Conservation (phyloP, 2,797 vertebrate genomes). For the Sebastes aleutianus region DNA sequence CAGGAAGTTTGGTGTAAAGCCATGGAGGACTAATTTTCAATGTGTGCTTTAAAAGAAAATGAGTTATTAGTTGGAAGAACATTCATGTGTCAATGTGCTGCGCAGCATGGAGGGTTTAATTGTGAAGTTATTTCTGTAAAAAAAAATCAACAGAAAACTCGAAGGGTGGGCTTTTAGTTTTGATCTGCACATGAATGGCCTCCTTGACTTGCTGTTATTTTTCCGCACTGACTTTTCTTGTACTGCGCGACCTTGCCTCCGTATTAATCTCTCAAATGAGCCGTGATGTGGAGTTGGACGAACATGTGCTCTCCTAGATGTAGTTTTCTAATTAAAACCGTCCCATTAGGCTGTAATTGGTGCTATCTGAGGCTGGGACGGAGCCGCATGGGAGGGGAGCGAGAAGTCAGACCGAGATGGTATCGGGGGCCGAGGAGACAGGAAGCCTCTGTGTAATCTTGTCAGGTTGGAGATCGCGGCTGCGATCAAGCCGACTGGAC, state of each 20-base stretch:
- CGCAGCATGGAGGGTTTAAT: slow-evolving; percentile 46
- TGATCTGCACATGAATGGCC: slow-evolving; percentile 68
- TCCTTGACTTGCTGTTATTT: slow-evolving; percentile 60
- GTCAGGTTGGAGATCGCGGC: slow-evolving; percentile 77
- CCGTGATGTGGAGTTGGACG: slow-evolving; percentile 68
- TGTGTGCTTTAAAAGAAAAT: slow-evolving; percentile 53
- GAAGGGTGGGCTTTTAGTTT: slow-evolving; percentile 49
- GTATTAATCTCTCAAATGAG: slow-evolving; percentile 82
- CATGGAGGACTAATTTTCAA: slow-evolving; percentile 38
- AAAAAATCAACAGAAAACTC: slow-evolving; percentile 51
- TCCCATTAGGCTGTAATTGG: slow-evolving; percentile 79
- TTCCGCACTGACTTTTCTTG: slow-evolving; percentile 50
- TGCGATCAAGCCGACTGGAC: slow-evolving; percentile 54
- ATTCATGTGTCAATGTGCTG: slow-evolving; percentile 35
- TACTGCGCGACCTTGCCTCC: slow-evolving; percentile 39
- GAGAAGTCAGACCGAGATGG: slow-evolving; percentile 77
- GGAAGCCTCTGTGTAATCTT: slow-evolving; percentile 83
- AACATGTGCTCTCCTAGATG: slow-evolving; percentile 69
- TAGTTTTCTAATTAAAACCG: slow-evolving; percentile 80
- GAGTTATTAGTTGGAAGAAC: slow-evolving; percentile 25
- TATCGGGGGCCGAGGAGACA: slow-evolving; percentile 79
- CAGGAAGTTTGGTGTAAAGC: slow-evolving; percentile 57
- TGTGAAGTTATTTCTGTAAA: slow-evolving; percentile 40
- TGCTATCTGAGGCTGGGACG: slow-evolving; percentile 71
- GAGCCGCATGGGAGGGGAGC: slow-evolving; percentile 56